phyloP scores from a whole-genome alignment of 2,888 invertebrate genomes.

The Malthinus seriepunctatus region DNA sequence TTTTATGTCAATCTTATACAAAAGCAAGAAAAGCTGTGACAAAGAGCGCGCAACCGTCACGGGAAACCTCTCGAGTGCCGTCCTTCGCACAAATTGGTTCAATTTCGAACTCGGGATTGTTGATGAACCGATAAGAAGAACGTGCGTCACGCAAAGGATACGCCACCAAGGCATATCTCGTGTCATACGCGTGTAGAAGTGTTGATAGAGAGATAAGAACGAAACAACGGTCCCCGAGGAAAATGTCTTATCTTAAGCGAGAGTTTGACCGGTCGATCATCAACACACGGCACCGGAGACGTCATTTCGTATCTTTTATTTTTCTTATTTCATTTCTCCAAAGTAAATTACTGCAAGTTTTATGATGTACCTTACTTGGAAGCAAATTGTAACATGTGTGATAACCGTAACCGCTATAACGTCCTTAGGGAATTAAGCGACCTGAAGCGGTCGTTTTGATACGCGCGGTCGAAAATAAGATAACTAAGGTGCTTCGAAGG shows the following conservation, averaged over 20 bases:
- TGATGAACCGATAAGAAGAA: slow-evolving; percentile 28
- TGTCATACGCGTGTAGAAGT: slow-evolving; percentile 40
- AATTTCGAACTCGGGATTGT: slow-evolving; percentile 28
- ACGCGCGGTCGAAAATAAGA: slow-evolving; percentile 47
- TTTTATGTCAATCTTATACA: slow-evolving; percentile 30
- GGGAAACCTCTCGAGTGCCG: slow-evolving; percentile 25
- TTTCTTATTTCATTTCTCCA: slow-evolving; percentile 26
- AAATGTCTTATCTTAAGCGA: slow-evolving; percentile 31
- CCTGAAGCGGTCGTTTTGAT: slow-evolving; percentile 49
- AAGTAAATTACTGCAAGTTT: slow-evolving; percentile 51
- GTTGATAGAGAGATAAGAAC: slow-evolving; percentile 40
- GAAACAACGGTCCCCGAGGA: slow-evolving; percentile 35
- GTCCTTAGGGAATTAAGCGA: slow-evolving; percentile 48
- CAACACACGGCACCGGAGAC: slow-evolving; percentile 8
- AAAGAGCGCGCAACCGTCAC: slow-evolving; percentile 19
- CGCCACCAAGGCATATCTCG: slow-evolving; percentile 35
- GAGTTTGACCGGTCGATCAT: slow-evolving; percentile 7
- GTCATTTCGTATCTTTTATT: slow-evolving; percentile 34
- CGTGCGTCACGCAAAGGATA: slow-evolving; percentile 27
- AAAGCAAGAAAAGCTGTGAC: slow-evolving; percentile 21
- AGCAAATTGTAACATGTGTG: slow-evolving; percentile 50
- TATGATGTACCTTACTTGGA: slow-evolving; percentile 53
- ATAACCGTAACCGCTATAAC: slow-evolving; percentile 54
- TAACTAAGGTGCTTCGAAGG: slow-evolving; percentile 50
- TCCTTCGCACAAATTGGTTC: slow-evolving; percentile 32